Conservation (phyloP, 2,888 invertebrate genomes). For the Epinotia demarniana region DNA sequence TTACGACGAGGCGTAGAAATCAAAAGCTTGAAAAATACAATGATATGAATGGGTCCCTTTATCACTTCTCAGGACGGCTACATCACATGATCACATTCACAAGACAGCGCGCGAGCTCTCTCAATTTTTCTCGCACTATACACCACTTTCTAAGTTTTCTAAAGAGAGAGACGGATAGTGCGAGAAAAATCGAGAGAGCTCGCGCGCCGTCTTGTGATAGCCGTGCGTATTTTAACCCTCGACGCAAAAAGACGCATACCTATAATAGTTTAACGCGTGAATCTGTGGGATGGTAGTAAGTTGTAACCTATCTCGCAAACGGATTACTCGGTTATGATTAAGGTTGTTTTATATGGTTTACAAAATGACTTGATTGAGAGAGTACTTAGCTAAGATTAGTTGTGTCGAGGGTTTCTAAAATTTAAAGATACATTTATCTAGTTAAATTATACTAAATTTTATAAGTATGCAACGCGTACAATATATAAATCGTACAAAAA, state of each 20-base stretch:
- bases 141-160: too few species aligned
- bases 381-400: background rate
- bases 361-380: background rate
- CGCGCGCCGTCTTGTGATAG: too few species aligned
- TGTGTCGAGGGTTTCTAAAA: background rate
- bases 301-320: background rate
- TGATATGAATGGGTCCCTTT: slow-evolving; percentile 5
- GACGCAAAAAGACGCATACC: background rate
- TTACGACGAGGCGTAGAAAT: background rate
- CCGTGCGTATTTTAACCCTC: background rate
- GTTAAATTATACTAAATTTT: slow-evolving; percentile 23
- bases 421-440: background rate
- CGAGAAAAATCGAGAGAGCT: too few species aligned
- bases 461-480: slow-evolving; percentile 15
- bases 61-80: background rate
- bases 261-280: too few species aligned
- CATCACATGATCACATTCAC: too few species aligned
- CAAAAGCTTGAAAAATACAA: background rate
- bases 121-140: too few species aligned
- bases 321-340: background rate
- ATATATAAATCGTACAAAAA: slow-evolving; percentile 33
- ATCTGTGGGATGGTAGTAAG: too few species aligned
- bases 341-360: background rate
- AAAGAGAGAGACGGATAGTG: too few species aligned
- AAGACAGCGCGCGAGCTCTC: too few species aligned